Conservation (phyloP, 2,797 vertebrate genomes). For the Buphagus erythrorhynchus region DNA sequence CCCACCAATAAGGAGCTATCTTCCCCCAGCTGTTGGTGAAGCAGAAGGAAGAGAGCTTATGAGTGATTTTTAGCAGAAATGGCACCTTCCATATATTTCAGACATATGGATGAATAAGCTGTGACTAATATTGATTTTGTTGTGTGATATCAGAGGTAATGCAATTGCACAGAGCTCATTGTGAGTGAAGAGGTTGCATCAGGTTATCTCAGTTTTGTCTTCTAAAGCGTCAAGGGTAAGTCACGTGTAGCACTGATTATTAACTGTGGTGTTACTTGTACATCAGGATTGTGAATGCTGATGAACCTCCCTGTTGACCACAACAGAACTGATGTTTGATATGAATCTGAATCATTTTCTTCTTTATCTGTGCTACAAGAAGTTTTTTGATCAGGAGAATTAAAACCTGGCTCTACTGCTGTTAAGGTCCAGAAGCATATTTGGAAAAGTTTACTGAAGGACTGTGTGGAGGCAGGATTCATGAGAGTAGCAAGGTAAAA, state of each 20-base stretch:
- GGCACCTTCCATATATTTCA: not conserved
- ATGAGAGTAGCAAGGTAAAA: not conserved
- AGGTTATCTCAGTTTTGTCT: not conserved
- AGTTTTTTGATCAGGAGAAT: not conserved
- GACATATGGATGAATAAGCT: not conserved
- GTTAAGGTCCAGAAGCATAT: not conserved
- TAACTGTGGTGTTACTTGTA: not conserved
- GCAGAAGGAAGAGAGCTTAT: not conserved
- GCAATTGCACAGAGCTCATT: not conserved
- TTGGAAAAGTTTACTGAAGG: not conserved
- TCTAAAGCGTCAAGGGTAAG: not conserved
- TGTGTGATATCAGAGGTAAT: not conserved
- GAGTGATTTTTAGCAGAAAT: not conserved
- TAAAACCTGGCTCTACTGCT: not conserved
- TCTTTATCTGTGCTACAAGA: not conserved
- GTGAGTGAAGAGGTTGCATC: not conserved
- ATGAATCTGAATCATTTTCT: not conserved
- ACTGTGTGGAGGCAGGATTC: not conserved
- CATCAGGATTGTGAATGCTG: not conserved
- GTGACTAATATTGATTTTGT: not conserved
- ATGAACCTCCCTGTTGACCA: not conserved
- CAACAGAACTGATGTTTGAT: not conserved
- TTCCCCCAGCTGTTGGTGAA: not conserved
- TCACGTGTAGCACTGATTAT: fast-evolving
- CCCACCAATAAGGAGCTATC: not conserved